Evolutionary conservation across 2,888 invertebrate species (phyloP), one percentile per base, ranked within the genome.

Genomic region (Coecobrya sp.): DNA sequence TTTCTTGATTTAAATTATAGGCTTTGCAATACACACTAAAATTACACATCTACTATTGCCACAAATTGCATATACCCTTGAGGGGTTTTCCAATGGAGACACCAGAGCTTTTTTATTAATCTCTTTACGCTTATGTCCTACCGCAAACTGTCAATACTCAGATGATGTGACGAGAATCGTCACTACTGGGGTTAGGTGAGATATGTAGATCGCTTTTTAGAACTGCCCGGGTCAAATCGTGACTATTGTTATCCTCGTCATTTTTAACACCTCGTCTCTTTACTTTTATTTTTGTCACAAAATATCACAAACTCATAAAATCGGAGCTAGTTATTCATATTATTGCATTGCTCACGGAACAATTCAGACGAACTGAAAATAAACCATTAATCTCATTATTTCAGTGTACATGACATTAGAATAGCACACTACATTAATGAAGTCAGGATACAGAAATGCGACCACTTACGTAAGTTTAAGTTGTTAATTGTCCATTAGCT

Each of bases 261-360:
- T 70, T 70, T 70, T 70, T 36, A 70, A 70, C 70, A 70, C 70
- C 70, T 70, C 70, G 36, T n/a, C n/a, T n/a, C n/a, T n/a, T n/a
- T n/a, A n/a, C n/a, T n/a, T n/a, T 65, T 65, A 65, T 36, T n/a
- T 3, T 70, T 36, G 4, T 70, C 45, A 45, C 73, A 45, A 25
- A 49, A 25, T 76, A 49, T 76, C 25, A 52, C 22, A 73, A 22
- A 73, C 22, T 73, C 19, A 36, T 25, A 52, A 25, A 49, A 76
- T 49, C 16, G 0, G 13, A 22, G 11, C 36, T 7, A 36, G 36
- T 36, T 36, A 3, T 30, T 36, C 68, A 36, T 22, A 59, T 1
- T 19, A 65, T 27, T 73, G 52, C 22, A 25, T 0, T 45, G n/a
- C 8, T 49, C 25, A 13, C 49, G n/a, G n/a, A n/a, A n/a, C n/a